Evolutionary conservation across 1,140 invertebrate genomes (phyloP), one percentile per base, ranked within the genome.

Genomic region (Proctacanthus coquilletti): DNA sequence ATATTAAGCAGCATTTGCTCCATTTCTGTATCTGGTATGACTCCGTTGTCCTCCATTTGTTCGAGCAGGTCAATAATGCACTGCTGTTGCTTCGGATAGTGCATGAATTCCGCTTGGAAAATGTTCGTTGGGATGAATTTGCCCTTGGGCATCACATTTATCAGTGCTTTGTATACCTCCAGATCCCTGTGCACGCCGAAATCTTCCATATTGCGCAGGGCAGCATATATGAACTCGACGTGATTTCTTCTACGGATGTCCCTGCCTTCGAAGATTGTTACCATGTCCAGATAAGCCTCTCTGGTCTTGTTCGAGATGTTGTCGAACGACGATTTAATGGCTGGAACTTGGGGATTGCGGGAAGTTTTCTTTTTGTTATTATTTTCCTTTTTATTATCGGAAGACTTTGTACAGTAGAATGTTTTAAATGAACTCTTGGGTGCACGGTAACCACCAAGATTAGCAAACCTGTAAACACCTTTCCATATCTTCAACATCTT

Each of bases 21-120:
- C 57, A 88, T 74, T 61, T 97, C 88, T 33, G 69, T 63, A 60
- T 98, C 93, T 0, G 92, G 92, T 41, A 91, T 83, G 3, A 98
- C 84, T 36, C 75, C 83, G 3, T 41, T 40, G 11, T 60, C 52
- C 38, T 55, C 52, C 50, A 60, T 56, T 31, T 56, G 53, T 21
- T 60, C 51, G 1, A 60, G 41, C 86, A 98, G 45, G 52, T 87
- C 80, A 6, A 94, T 74, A 15, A 77, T 80, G 62, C 86, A 89
- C 36, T 87, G 73, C 53, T 98, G 95, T 48, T 99, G 93, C 62
- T 86, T 84, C 0, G 91, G 85, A 66, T 84, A 95, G 61, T 95
- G 86, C 70, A 80, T 75, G 45, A 93, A 84, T 56, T 92, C 84
- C 0, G 76, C 70, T 68, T 93, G 85, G 50, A 83, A 75, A 14